phyloP scores from a whole-genome alignment of 2,888 invertebrate genomes.

The Nomada goodeniana region DNA sequence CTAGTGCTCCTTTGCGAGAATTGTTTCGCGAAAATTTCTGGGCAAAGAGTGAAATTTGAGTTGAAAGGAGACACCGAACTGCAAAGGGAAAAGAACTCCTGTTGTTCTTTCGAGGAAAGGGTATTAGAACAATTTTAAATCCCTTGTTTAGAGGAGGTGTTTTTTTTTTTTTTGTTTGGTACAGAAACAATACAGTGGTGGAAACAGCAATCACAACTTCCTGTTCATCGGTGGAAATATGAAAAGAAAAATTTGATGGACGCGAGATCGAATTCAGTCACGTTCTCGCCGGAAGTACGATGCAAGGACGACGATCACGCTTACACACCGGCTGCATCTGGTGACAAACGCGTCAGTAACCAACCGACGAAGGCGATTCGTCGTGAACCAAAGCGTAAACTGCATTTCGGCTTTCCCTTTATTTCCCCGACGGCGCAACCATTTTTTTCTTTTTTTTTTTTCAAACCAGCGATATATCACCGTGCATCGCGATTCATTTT shows the following conservation, averaged over 20 bases:
- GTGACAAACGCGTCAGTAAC: slow-evolving; percentile 63
- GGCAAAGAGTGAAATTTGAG: too few relatives aligned
- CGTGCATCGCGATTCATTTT: slow-evolving; percentile 54
- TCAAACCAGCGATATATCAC: slow-evolving; percentile 69
- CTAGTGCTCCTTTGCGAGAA: not conserved
- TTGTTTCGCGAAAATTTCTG: too few relatives aligned
- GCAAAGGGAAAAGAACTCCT: slow-evolving; percentile 37
- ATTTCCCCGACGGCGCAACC: slow-evolving; percentile 57
- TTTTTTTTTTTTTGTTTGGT: not conserved
- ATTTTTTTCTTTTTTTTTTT: slow-evolving; percentile 59
- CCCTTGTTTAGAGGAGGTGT: not conserved
- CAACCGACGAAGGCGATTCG: slow-evolving; percentile 66
- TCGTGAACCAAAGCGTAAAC: slow-evolving; percentile 73
- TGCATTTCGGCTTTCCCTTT: slow-evolving; percentile 69
- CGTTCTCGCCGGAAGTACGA: slow-evolving; percentile 35
- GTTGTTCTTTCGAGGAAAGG: slow-evolving; percentile 28
- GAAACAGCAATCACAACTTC: slow-evolving; percentile 5
- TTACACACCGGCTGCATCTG: slow-evolving; percentile 56
- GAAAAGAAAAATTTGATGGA: slow-evolving; percentile 1
- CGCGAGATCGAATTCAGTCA: slow-evolving; percentile 26
- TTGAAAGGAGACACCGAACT: slow-evolving; percentile 43
- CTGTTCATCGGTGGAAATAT: slow-evolving; percentile 19
- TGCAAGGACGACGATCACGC: slow-evolving; percentile 34
- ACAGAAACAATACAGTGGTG: slow-evolving; percentile 20
- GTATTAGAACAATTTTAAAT: slow-evolving; percentile 50